phyloP scores from a whole-genome alignment of 2,113 vertebrate species.

The Ammodytes marinus region DNA sequence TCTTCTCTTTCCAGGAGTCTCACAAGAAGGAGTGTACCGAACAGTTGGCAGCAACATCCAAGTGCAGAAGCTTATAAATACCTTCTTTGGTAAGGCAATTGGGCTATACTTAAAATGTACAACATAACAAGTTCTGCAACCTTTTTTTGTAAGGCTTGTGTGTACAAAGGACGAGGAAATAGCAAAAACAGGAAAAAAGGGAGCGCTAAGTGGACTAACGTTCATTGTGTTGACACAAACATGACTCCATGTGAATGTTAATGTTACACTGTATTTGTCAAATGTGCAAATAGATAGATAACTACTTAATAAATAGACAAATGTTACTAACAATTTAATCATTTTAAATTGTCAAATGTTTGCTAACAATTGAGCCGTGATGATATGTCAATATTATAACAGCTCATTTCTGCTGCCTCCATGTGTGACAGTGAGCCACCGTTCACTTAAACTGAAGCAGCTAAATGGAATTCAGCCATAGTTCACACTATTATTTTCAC shows the following conservation, averaged over 20 bases:
- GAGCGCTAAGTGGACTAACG: too few species aligned
- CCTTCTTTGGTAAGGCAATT: slow-evolving; percentile 92
- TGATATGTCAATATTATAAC: neutral
- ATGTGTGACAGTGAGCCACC: neutral
- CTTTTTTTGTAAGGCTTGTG: neutral
- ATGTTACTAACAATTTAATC: neutral
- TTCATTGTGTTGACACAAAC: neutral
- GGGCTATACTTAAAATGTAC: neutral
- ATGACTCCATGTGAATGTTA: neutral
- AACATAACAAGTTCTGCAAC: neutral
- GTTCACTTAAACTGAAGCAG: neutral
- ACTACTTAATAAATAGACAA: neutral
- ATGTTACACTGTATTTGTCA: neutral
- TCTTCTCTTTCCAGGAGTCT: slow-evolving; percentile 85
- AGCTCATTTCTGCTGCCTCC: slow-evolving; percentile 1
- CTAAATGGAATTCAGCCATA: neutral
- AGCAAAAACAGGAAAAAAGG: slow-evolving; percentile 1
- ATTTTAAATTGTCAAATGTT: neutral
- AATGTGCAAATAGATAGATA: neutral
- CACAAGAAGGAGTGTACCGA: slow-evolving; percentile 94
- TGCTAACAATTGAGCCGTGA: too few species aligned
- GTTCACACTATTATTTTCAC: neutral
- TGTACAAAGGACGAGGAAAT: neutral
- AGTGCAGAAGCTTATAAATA: slow-evolving; percentile 96
- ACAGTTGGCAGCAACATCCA: slow-evolving; percentile 98